Base-by-base conservation (phyloP, 2,797 vertebrate genomes). In the Argentina silus region DNA sequence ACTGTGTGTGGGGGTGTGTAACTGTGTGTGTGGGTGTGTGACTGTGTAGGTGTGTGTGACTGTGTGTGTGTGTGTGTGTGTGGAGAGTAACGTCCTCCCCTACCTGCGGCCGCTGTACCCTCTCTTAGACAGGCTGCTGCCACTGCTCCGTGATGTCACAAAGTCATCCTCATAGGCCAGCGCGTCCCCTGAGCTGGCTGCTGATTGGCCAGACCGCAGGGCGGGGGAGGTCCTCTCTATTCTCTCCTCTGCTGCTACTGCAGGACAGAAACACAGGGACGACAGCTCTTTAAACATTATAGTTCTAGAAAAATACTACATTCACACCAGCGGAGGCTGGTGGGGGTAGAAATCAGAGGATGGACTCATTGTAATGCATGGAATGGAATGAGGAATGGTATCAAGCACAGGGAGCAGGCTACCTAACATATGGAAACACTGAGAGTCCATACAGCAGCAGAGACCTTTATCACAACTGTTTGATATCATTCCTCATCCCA, bases 121-220 rank as follows among this genome's bases (percentile, higher is more conserved):
- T 83, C 86, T 95, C 80, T 81, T 95, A 23, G 93, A 91, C 68
- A 92, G 89, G 72, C 91, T 92, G 71, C 88, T 93, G 74, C 88
- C 92, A 75, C 89, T 92, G 70, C 92, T 93, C 27, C 92, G 90
- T 0, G 93, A 95, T 0, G 96, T 97, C 51, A 93, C 84, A 89
- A 98, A 98, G 79, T 98, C 97, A 77, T 97, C 96, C 79, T 97
- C 96, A 2, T 98, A 97, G 0, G 90, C 93, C 10, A 82, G 27
- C 0, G 89, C 93, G 1, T 95, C 94, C 73, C 86, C 57, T 0
- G 77, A 83, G 53, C 70, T 74, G 61, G 80, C 84, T 48, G 78
- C 86, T 65, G 86, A 88, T 57, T 87, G 86, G 36, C 89, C 78
- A 71, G 93, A 89, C 43, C 48, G 89, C 2, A 88, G 81, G 1